Evolutionary conservation across 1,140 invertebrate species (phyloP).

Genomic region (Drosophila kanapiae): DNA sequence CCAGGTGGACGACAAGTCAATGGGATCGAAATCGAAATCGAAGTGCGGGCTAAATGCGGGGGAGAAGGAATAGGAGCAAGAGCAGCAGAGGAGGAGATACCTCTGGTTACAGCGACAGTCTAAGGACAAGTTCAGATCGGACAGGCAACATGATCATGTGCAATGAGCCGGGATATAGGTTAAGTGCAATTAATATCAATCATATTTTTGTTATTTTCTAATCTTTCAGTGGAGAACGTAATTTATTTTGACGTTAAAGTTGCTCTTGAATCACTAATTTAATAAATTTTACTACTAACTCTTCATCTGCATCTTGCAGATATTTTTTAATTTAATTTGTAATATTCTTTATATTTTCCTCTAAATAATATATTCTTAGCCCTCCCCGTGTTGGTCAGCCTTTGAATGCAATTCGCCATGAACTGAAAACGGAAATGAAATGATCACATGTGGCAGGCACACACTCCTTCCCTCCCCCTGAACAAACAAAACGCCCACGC

Average conservation of each 20-base stretch:
- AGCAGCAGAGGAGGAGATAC: neutral
- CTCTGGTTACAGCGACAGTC: conserved; percentile 22
- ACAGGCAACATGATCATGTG: conserved; percentile 52
- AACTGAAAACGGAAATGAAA: conserved; percentile 66
- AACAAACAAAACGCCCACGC: conserved; percentile 70
- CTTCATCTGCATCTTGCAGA: no score
- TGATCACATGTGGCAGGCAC: conserved; percentile 53
- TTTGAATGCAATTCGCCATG: conserved; percentile 10
- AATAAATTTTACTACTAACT: no score
- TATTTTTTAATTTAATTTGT: no score
- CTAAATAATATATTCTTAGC: neutral
- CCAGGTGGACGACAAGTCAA: conserved; percentile 66
- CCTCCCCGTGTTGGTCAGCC: conserved; percentile 1
- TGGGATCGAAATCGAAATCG: conserved; percentile 55
- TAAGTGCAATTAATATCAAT: conserved; percentile 42
- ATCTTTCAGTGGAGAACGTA: neutral
- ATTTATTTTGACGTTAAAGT: neutral
- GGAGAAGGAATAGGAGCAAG: neutral
- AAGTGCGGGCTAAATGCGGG: conserved; percentile 23
- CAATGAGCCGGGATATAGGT: conserved; percentile 45
- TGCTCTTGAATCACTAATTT: neutral
- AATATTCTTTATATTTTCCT: neutral
- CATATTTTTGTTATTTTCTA: neutral
- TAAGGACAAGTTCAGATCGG: conserved; percentile 62
- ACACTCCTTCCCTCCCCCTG: conserved; percentile 41